These are phyloP conservation scores for Callionymus lyra DNA, from an alignment of 2,113 vertebrate species.

Conservation along the genomic window DNA sequence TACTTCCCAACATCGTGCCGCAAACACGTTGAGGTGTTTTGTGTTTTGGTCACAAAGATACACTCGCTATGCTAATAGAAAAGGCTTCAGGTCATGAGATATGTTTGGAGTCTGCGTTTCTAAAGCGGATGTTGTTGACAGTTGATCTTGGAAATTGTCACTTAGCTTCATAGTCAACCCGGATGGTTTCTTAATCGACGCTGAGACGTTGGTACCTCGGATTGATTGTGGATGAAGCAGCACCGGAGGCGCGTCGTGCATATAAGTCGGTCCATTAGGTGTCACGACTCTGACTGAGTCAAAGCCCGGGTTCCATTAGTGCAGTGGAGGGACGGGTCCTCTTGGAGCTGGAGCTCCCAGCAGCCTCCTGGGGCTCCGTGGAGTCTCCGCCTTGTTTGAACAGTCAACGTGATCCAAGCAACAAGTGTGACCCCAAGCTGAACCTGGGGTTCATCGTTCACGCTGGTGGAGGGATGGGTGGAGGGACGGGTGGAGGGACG, in stretches of 20 bases:
- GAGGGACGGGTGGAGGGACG: too few species aligned
- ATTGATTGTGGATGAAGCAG: conserved; percentile 4
- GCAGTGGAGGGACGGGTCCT: conserved; percentile 29
- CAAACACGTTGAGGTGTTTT: too few species aligned
- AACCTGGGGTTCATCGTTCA: conserved; percentile 44
- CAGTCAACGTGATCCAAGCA: conserved; percentile 54
- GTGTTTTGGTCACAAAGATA: too few species aligned
- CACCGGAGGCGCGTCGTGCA: conserved; percentile 9
- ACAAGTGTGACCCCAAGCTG: conserved; percentile 59
- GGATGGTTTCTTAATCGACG: too few species aligned
- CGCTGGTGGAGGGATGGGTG: conserved; percentile 29
- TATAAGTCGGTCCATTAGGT: conserved; percentile 36
- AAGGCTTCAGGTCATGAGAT: too few species aligned
- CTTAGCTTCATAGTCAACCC: too few species aligned
- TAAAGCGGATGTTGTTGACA: too few species aligned
- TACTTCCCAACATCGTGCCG: too few species aligned
- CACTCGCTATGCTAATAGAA: too few species aligned
- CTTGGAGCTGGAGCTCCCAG: conserved; percentile 28
- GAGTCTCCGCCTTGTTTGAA: conserved; percentile 36
- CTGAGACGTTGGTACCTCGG: too few species aligned
- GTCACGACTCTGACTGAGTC: conserved; percentile 24
- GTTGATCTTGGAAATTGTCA: too few species aligned
- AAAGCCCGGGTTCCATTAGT: conserved; percentile 29
- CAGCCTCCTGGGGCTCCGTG: conserved; percentile 3
- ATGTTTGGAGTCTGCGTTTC: too few species aligned